Percentiles rank a stretch among this genome's conserved stretches.
phyloP scores from a whole-genome alignment of 2,113 vertebrate species.

The Oceanodroma tethys region DNA sequence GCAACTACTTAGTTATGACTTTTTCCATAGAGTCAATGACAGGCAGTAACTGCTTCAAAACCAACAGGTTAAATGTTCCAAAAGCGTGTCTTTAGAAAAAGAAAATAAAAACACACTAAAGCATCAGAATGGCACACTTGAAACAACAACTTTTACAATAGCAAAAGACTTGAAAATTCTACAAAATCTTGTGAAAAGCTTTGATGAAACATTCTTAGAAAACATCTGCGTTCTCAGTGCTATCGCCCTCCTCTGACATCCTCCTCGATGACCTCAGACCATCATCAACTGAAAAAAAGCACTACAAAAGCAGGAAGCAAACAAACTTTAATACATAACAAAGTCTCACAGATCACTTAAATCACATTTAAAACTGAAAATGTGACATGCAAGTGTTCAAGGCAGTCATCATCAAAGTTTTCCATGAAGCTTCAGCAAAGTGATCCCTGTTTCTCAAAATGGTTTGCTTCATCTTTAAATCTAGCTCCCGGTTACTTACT shows the following conservation, averaged over 20 bases:
- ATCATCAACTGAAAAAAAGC: background rate
- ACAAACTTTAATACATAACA: background rate
- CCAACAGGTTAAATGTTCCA: background rate
- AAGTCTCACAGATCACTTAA: background rate
- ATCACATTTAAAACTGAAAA: background rate
- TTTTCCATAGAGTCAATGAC: background rate
- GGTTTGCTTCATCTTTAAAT: background rate
- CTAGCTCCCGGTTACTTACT: background rate
- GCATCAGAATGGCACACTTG: background rate
- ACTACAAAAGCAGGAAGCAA: background rate
- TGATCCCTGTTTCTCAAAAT: background rate
- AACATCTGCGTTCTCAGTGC: background rate
- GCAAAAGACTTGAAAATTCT: background rate
- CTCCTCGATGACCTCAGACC: background rate
- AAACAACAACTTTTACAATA: background rate
- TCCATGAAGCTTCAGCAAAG: background rate
- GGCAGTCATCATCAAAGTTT: background rate
- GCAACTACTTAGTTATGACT: background rate
- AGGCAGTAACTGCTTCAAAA: background rate
- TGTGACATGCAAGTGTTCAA: background rate
- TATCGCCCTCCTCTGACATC: background rate
- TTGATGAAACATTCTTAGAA: background rate
- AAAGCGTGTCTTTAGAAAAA: background rate
- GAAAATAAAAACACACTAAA: background rate
- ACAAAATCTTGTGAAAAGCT: background rate